These are phyloP conservation scores for Sipha flava DNA, from an alignment of 1,140 invertebrate species.

Conservation along the genomic window DNA sequence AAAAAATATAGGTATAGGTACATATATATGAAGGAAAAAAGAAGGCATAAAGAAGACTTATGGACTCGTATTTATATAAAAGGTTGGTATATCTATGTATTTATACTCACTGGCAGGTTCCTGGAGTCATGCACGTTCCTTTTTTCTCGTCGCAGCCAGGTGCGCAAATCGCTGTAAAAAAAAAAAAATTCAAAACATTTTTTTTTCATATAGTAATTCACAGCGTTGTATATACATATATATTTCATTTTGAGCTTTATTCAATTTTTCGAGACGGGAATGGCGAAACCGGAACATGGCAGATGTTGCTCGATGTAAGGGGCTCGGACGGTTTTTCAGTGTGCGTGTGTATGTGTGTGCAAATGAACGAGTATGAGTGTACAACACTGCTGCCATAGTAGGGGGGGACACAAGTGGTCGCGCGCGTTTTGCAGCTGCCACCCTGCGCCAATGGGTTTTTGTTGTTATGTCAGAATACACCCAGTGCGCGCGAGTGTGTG, in stretches of 20 bases:
- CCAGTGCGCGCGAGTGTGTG: background rate
- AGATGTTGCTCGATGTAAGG: conserved; percentile 3
- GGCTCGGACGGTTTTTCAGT: background rate
- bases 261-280: background rate
- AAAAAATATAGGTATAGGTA: background rate
- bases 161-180: conserved; percentile 72
- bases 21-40: background rate
- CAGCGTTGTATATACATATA: background rate
- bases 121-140: conserved; percentile 82
- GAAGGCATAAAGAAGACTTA: conserved; percentile 4
- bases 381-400: background rate
- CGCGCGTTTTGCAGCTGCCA: conserved; percentile 23
- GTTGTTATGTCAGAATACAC: conserved; percentile 26
- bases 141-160: conserved; percentile 81
- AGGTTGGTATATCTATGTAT: background rate
- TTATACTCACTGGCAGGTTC: conserved; percentile 89
- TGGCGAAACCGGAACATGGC: conserved; percentile 25
- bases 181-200: conserved; percentile 24
- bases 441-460: conserved; percentile 23
- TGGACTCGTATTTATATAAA: conserved; percentile 7
- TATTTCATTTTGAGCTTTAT: background rate
- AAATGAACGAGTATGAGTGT: too few relatives aligned
- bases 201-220: background rate
- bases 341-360: too few relatives aligned
- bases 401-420: conserved; percentile 14